These are phyloP conservation scores for Corynorhinus townsendii DNA, from an alignment of 2,113 vertebrate genomes.

Conservation along the genomic window DNA sequence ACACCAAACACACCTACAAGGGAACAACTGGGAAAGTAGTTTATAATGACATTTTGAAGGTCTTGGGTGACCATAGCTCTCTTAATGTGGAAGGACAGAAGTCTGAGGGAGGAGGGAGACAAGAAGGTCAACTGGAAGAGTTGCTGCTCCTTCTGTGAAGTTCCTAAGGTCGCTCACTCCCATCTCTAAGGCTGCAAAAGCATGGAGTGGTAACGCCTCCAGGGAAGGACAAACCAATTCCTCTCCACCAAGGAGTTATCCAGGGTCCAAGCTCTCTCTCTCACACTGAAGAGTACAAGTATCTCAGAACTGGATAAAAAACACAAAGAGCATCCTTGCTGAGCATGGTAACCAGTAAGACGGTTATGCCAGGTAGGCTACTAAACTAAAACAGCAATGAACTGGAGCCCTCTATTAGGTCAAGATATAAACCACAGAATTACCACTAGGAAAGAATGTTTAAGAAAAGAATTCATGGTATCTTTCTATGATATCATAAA, in stretches of 20 bases:
- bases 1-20: not conserved
- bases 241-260: not conserved
- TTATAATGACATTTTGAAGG: not conserved
- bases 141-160: not conserved
- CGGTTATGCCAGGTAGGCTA: not conserved
- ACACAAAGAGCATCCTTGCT: not conserved
- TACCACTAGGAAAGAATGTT: not conserved
- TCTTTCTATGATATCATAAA: conserved; percentile 45
- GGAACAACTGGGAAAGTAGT: not conserved
- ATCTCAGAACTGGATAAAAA: not conserved
- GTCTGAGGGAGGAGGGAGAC: not conserved
- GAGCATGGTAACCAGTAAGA: not conserved
- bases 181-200: not conserved
- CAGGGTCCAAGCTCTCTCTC: not conserved
- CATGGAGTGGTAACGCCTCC: not conserved
- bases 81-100: not conserved
- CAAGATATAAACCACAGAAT: not conserved
- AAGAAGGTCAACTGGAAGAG: not conserved
- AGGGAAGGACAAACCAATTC: not conserved
- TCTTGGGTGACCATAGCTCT: not conserved
- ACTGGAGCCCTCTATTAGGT: not conserved
- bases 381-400: not conserved
- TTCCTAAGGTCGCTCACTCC: not conserved
- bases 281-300: not conserved
- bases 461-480: not conserved